A percentile compares a stretch with the other conserved stretches of the same genome.
These are phyloP conservation scores for Vanacampus margaritifer DNA, from an alignment of 2,113 vertebrate genomes.

Conservation along the genomic window DNA sequence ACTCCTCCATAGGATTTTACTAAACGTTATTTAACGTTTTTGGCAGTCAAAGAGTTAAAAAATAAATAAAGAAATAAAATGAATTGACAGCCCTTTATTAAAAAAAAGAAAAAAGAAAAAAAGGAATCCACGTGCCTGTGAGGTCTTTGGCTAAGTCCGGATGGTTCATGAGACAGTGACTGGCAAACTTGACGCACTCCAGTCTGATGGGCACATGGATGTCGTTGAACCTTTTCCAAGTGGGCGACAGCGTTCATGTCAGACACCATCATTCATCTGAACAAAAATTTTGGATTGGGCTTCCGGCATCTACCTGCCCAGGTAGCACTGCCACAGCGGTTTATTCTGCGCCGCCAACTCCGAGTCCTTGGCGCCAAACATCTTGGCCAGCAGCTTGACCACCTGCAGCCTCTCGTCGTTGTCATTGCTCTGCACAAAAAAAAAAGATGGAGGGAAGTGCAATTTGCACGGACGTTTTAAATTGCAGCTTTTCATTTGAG, in stretches of 20 bases:
- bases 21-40: too few relatives aligned
- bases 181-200: constrained; percentile 98
- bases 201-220: constrained; percentile 97
- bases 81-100: too few relatives aligned
- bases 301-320: constrained; percentile 82
- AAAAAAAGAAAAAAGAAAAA: background rate
- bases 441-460: background rate
- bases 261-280: background rate
- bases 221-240: constrained; percentile 87
- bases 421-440: constrained; percentile 88
- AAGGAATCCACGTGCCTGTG: constrained; percentile 67
- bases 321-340: constrained; percentile 97
- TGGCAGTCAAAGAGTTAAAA: too few relatives aligned
- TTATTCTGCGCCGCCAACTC: constrained; percentile 97
- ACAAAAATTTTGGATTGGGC: background rate
- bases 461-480: constrained; percentile 43
- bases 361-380: constrained; percentile 98
- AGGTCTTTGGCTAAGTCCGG: constrained; percentile 97
- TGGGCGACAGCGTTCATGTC: background rate
- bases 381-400: constrained; percentile 97
- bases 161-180: constrained; percentile 98
- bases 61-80: too few relatives aligned
- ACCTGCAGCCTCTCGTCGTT: constrained; percentile 98
- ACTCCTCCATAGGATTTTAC: too few relatives aligned
- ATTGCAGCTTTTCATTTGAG: constrained; percentile 61